A percentile compares a stretch with the other conserved stretches of the same genome.
phyloP scores from a whole-genome alignment of 2,888 invertebrate species.

The Microplitis deprimator region DNA sequence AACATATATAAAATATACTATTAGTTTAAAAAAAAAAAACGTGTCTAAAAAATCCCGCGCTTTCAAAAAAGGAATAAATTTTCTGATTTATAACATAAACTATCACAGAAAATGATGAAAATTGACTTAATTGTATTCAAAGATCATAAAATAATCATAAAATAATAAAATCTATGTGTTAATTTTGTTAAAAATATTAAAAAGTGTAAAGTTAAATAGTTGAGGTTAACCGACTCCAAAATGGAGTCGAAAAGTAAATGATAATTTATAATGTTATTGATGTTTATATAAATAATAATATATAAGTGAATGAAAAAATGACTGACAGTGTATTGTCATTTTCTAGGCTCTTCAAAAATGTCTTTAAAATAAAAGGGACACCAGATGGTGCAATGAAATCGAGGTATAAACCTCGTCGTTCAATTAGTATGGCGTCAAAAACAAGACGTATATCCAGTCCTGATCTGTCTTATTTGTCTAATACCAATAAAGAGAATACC shows the following conservation, averaged over 20 bases:
- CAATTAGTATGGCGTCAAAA: slow-evolving; percentile 59
- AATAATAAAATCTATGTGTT: no score
- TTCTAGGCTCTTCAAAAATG: slow-evolving; percentile 65
- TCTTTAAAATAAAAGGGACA: slow-evolving; percentile 63
- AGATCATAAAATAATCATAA: no score
- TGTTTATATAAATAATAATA: background rate
- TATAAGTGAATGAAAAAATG: background rate
- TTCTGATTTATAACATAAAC: no score
- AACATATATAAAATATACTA: no score
- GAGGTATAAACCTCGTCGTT: slow-evolving; percentile 54
- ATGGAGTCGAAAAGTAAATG: background rate
- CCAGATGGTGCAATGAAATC: slow-evolving; percentile 59
- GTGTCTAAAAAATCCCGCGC: no score
- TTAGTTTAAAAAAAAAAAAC: no score
- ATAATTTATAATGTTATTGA: no score
- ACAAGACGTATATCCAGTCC: slow-evolving; percentile 56
- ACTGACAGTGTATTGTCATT: slow-evolving; percentile 4
- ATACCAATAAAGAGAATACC: slow-evolving; percentile 61
- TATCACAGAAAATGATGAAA: no score
- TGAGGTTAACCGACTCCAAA: background rate
- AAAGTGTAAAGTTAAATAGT: background rate
- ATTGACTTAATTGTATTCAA: no score
- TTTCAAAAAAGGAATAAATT: no score
- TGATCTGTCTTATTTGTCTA: slow-evolving; percentile 55
- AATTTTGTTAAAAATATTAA: no score